Base-by-base conservation (phyloP, 2,113 vertebrate genomes). In the Ciconia boyciana region DNA sequence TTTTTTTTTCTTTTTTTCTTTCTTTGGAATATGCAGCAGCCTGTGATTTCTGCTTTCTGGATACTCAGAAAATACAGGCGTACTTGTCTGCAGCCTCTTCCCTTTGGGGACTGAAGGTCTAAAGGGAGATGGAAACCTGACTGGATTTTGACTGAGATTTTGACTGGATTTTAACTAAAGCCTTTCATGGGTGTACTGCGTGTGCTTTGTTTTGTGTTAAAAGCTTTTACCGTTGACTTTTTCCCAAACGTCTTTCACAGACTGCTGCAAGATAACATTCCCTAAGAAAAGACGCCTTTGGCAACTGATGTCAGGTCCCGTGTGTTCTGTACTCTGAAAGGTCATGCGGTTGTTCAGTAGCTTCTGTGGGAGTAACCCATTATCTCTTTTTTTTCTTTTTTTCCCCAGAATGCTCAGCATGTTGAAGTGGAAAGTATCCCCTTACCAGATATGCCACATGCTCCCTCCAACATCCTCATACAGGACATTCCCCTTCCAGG, bases 401-500 rank as follows among this genome's bases (percentile, higher is more conserved):
- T 7, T 10, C 9, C 8, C 3, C 97, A 99, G 99, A 99, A 99
- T 89, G 99, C 99, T 32, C 99, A 99, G 90, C 99, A 99, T 8
- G 99, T 99, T 94, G 99, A 99, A 96, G 99, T 99, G 54, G 99
- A 99, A 96, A 99, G 99, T 81, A 99, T 99, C 91, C 99, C 99
- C 36, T 97, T 99, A 79, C 99, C 99, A 65, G 99, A 99, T 81
- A 99, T 99, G 99, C 99, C 99, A 1, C 99, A 99, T 10, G 99
- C 99, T 41, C 99, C 99, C 16, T 99, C 99, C 92, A 99, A 99
- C 93, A 99, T 99, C 92, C 98, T 99, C 62, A 99, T 99, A 96
- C 99, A 99, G 95, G 99, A 99, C 92, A 99, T 99, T 95, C 99
- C 99, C 7, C 98, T 99, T 74, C 99, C 99, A 48, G 99, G 99